Conservation (phyloP, 2,113 vertebrate species). For the Sylvilagus bachmani region DNA sequence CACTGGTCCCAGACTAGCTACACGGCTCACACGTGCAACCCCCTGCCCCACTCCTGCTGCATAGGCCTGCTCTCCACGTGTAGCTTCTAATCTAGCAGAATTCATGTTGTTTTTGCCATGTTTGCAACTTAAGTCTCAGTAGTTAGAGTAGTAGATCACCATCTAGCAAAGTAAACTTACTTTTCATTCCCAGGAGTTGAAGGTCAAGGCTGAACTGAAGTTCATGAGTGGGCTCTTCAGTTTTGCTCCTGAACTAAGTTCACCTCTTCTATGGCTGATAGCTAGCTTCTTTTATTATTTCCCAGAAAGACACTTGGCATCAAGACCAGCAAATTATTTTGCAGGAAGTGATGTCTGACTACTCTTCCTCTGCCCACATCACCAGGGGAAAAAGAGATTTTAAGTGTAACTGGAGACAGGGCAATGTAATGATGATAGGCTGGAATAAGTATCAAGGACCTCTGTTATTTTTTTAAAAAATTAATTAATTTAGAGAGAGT, state of each 20-base stretch:
- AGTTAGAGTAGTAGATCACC: not conserved
- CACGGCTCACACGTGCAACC: no score
- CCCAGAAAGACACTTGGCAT: not conserved
- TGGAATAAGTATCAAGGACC: not conserved
- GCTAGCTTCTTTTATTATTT: not conserved
- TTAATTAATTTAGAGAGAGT: no score
- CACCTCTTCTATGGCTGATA: not conserved
- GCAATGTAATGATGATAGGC: not conserved
- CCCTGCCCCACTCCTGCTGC: not conserved
- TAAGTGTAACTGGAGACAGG: not conserved
- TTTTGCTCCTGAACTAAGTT: not conserved
- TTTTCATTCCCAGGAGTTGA: not conserved
- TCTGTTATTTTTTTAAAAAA: no score
- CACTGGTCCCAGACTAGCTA: not conserved
- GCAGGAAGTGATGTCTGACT: not conserved
- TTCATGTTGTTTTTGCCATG: not conserved
- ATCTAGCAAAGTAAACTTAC: not conserved
- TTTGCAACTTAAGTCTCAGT: not conserved
- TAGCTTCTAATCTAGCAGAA: not conserved
- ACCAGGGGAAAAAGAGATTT: not conserved
- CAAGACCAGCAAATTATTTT: not conserved
- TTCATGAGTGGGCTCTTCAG: not conserved
- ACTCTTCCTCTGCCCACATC: not conserved
- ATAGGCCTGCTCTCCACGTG: not conserved
- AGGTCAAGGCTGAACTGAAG: not conserved